Evolutionary conservation across 2,797 vertebrate species (phyloP), one percentile per base, ranked within the genome.

Genomic region (Bryconaethiops microstoma): DNA sequence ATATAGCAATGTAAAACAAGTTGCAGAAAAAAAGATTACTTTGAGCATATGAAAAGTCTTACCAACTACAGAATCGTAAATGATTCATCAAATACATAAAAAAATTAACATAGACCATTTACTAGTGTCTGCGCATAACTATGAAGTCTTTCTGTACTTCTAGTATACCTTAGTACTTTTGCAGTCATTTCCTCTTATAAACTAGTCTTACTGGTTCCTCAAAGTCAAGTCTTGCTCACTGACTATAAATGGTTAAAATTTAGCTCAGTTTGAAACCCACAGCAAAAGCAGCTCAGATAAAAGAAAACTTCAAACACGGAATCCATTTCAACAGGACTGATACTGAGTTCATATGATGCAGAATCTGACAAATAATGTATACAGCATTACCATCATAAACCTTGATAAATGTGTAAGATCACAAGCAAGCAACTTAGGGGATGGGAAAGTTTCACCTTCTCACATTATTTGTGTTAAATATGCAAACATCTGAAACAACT

Each of bases 321-420:
- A 76, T 48, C 6, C 9, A 76, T 64, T 19, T n/a, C 13, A 60
- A 9, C n/a, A 60, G 14, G 17, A 35, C 19, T 1, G 63, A n/a
- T 52, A 10, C 0, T 57, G 40, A 60, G 13, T 35, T 19, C 8
- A 35, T 48, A 76, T 21, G 23, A 52, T 29, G 17, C 23, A 12
- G 25, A n/a, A 35, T 76, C 5, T 39, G 17, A 65, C 40, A 45
- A 9, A 63, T 10, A 63, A 13, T 75, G 75, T 10, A 50, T 65
- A 59, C 64, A 70, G 55, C 73, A 81, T 21, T n/a, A 29, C 48
- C 59, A n/a, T 45, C 42, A 25, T 48, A 21, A 35, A 65, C 40
- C 59, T 73, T 8, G 23, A 25, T 50, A 39, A 19, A 13, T 14
- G n/a, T 45, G 62, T 50, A 35, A 64, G 21, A 52, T 76, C n/a